These are phyloP conservation scores for Chiridota heheva DNA, from an alignment of 35 echinoderm and acorn worm species.

Conservation along the genomic window DNA sequence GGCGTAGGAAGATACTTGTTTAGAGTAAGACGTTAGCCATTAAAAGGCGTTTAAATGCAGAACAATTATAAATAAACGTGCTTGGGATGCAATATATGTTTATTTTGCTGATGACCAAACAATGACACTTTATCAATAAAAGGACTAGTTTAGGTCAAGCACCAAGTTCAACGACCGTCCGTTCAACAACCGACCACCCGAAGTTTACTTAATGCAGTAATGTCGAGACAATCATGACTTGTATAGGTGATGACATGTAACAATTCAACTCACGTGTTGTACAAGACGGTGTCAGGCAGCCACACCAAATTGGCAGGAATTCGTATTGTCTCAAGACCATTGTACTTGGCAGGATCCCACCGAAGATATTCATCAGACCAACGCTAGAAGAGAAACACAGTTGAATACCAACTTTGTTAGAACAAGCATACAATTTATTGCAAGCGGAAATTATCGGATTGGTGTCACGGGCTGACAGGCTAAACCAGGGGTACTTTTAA, in stretches of 20 bases:
- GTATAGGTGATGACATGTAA: neutral
- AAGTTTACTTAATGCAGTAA: neutral
- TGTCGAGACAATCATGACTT: neutral
- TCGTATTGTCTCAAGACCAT: slow-evolving; percentile 62
- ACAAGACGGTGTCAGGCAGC: slow-evolving; percentile 95
- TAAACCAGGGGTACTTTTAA: too few species aligned
- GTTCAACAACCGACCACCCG: neutral
- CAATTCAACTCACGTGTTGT: slow-evolving; percentile 80
- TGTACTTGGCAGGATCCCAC: slow-evolving; percentile 76
- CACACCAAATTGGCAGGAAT: slow-evolving; percentile 71
- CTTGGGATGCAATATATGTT: too few species aligned
- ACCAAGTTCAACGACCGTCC: neutral
- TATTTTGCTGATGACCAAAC: neutral
- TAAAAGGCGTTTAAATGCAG: too few species aligned
- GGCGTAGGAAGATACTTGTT: too few species aligned
- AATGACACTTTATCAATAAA: neutral
- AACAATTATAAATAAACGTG: too few species aligned
- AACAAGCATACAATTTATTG: too few species aligned
- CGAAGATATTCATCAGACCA: slow-evolving; percentile 90
- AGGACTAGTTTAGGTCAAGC: neutral
- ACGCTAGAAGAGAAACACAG: slow-evolving; percentile 42
- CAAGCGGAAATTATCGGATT: too few species aligned
- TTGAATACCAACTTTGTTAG: too few species aligned
- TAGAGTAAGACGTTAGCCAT: too few species aligned
- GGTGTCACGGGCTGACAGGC: too few species aligned